These are phyloP conservation scores for Hemistola chrysoprasaria DNA, from an alignment of 2,888 invertebrate genomes.

Conservation along the genomic window DNA sequence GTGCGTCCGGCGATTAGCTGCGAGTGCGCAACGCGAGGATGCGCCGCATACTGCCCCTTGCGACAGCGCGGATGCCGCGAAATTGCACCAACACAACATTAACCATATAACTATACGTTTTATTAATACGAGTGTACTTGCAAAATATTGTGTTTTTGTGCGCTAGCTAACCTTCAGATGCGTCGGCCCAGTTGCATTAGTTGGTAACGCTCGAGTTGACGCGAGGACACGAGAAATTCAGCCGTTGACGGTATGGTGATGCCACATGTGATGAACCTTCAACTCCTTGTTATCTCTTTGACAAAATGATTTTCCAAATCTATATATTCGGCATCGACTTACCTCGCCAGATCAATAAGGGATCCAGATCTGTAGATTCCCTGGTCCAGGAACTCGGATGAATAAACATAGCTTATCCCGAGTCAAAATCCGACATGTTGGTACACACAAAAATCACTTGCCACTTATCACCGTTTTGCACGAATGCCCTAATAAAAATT, in stretches of 20 bases:
- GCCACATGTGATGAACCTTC: neutral
- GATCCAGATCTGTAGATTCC: constrained; percentile 72
- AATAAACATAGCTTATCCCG: constrained; percentile 77
- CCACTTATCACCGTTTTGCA: constrained; percentile 38
- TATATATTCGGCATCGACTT: constrained; percentile 41
- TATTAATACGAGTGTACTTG: constrained; percentile 77
- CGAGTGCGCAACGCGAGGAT: constrained; percentile 74
- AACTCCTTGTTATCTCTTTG: neutral
- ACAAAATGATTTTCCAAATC: neutral
- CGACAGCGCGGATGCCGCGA: constrained; percentile 77
- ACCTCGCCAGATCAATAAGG: constrained; percentile 74
- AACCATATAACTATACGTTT: constrained; percentile 59
- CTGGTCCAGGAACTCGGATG: constrained; percentile 72
- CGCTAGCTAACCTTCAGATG: constrained; percentile 73
- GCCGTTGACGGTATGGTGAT: constrained; percentile 27
- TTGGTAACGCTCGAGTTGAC: constrained; percentile 71
- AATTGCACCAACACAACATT: constrained; percentile 66
- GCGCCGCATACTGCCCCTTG: constrained; percentile 63
- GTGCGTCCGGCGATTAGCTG: constrained; percentile 74
- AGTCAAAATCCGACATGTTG: constrained; percentile 74
- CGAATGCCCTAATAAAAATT: constrained; percentile 36
- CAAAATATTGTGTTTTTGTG: constrained; percentile 74
- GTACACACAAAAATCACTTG: constrained; percentile 50
- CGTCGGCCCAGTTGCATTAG: constrained; percentile 73
- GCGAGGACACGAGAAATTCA: constrained; percentile 64